Conservation (phyloP, 2,888 invertebrate genomes). For the Carterocephalus palaemon region DNA sequence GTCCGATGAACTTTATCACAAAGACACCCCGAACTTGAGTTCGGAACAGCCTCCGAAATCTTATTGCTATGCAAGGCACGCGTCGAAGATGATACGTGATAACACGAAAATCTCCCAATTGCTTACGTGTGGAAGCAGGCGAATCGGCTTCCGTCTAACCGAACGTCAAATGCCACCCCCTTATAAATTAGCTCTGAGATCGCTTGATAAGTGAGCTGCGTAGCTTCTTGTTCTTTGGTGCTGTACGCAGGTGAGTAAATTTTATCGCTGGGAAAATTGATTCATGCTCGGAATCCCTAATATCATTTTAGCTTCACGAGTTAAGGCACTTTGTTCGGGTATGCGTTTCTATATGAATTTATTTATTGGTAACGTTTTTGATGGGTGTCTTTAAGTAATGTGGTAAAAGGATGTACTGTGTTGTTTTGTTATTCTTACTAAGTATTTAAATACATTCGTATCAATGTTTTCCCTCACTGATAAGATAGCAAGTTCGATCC, state of each 20-base stretch:
- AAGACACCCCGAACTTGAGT: neutral
- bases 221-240: conserved; percentile 60
- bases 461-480: no score
- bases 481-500: no score
- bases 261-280: conserved; percentile 71
- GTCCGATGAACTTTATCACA: conserved; percentile 2
- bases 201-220: conserved; percentile 66
- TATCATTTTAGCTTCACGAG: conserved; percentile 27
- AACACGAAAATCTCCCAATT: conserved; percentile 78
- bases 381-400: no score
- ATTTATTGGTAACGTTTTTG: no score
- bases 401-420: no score
- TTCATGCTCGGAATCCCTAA: conserved; percentile 64
- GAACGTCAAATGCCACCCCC: conserved; percentile 69
- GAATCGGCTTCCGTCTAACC: conserved; percentile 50
- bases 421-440: no score
- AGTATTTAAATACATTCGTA: no score
- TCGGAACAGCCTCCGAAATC: conserved; percentile 30
- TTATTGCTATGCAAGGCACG: conserved; percentile 62
- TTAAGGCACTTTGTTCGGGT: no score
- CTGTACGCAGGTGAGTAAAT: conserved; percentile 65
- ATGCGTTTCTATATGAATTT: no score
- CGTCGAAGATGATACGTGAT: conserved; percentile 76
- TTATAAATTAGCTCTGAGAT: conserved; percentile 73
- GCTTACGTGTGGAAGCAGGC: conserved; percentile 72